Conservation (phyloP, 2,888 invertebrate genomes). For the Thalpophila matura region DNA sequence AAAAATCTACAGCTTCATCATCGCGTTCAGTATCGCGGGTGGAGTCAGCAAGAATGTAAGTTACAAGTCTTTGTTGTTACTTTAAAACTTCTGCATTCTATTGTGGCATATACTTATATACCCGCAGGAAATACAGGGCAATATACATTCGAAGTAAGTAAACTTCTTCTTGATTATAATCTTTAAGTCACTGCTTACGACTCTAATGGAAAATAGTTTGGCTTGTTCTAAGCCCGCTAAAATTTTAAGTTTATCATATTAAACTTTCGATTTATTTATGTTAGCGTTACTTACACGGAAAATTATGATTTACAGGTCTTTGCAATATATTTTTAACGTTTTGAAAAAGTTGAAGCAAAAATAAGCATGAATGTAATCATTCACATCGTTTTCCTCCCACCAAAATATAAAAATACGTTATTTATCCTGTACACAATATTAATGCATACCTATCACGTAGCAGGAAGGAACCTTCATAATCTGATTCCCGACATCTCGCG, state of each 20-base stretch:
- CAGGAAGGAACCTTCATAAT: conserved; percentile 61
- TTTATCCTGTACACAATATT: conserved; percentile 44
- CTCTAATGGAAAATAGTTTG: conserved; percentile 10
- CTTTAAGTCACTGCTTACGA: conserved; percentile 25
- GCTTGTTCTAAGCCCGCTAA: conserved; percentile 2
- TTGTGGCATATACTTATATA: conserved; percentile 17
- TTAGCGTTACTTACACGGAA: not conserved
- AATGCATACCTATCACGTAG: conserved; percentile 54
- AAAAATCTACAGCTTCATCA: conserved; percentile 32
- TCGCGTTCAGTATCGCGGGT: conserved; percentile 32
- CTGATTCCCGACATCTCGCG: conserved; percentile 53
- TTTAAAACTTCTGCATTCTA: conserved; percentile 51
- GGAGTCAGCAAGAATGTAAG: conserved; percentile 36
- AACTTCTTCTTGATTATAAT: conserved; percentile 38
- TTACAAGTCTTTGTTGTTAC: conserved; percentile 39
- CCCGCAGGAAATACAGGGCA: conserved; percentile 24
- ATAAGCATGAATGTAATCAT: not conserved
- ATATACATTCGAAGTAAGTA: conserved; percentile 29
- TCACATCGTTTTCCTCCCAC: not conserved
- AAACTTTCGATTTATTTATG: not conserved
- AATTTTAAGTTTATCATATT: conserved; percentile 1
- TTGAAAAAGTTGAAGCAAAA: no score
- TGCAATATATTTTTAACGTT: no score
- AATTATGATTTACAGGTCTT: no score
- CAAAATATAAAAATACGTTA: conserved; percentile 25